These are phyloP conservation scores for Scaptodrosophila lebanonensis DNA, from an alignment of 1,140 invertebrate genomes.

Conservation along the genomic window DNA sequence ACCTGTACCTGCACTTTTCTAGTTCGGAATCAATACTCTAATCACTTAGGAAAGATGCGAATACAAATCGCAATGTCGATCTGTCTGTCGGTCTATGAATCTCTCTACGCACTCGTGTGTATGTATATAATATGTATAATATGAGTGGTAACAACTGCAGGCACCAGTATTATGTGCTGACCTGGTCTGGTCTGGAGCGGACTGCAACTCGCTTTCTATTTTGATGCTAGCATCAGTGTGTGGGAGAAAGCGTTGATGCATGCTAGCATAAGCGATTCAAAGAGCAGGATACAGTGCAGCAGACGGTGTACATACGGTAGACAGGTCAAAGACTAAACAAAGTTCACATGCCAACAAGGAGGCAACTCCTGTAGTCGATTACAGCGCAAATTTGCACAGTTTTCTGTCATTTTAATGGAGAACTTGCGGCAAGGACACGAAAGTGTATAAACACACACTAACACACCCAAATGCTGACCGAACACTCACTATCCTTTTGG, in stretches of 20 bases:
- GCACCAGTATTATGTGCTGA: too few species aligned
- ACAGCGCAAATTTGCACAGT: constrained; percentile 40
- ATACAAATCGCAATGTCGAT: too few species aligned
- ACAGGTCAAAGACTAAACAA: constrained; percentile 50
- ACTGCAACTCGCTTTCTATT: constrained; percentile 18
- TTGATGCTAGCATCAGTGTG: neutral
- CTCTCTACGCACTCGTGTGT: too few species aligned
- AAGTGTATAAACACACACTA: constrained; percentile 7
- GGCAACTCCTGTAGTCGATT: constrained; percentile 25
- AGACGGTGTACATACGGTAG: neutral
- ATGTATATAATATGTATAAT: too few species aligned
- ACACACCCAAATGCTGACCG: neutral
- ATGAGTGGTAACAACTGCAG: too few species aligned
- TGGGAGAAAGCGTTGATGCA: too few species aligned
- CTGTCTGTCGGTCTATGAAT: too few species aligned
- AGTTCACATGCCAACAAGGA: constrained; percentile 21
- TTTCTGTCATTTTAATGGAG: constrained; percentile 63
- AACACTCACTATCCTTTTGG: constrained; percentile 12
- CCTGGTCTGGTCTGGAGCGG: too few species aligned
- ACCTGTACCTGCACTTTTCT: too few species aligned
- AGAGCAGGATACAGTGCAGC: neutral
- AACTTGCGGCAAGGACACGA: constrained; percentile 54
- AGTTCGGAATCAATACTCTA: too few species aligned
- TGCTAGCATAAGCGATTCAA: neutral
- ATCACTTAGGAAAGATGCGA: too few species aligned